phyloP scores from a whole-genome alignment of 1,140 invertebrate species.

The Lordiphosa clarofinis region DNA sequence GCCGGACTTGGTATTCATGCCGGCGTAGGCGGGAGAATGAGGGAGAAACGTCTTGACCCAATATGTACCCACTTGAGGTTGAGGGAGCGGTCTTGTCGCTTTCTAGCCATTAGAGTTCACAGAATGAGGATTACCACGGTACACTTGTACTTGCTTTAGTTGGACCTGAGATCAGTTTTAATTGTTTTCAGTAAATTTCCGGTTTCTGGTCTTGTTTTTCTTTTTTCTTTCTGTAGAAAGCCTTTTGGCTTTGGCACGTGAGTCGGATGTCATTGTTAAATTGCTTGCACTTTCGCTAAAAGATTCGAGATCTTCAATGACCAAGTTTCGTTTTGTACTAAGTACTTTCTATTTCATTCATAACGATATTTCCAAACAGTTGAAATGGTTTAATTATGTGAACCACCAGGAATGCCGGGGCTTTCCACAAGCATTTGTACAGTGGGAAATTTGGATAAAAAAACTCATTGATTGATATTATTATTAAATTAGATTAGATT shows the following conservation, averaged over 20 bases:
- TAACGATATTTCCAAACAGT: neutral
- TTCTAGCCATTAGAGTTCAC: neutral
- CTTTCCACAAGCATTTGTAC: constrained; percentile 11
- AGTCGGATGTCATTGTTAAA: constrained; percentile 23
- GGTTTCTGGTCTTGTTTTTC: no score
- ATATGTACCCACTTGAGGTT: constrained; percentile 26
- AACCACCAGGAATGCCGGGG: constrained; percentile 35
- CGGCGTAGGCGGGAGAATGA: constrained; percentile 60
- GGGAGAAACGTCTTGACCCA: constrained; percentile 48
- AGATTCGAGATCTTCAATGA: constrained; percentile 54
- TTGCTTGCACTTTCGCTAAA: constrained; percentile 60
- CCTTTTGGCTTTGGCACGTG: constrained; percentile 33
- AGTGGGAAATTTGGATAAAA: no score
- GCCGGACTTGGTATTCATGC: constrained; percentile 71
- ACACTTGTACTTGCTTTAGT: no score
- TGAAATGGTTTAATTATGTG: constrained; percentile 43
- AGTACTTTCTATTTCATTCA: constrained; percentile 74
- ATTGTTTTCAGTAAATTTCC: no score
- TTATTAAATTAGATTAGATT: no score
- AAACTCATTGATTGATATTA: no score
- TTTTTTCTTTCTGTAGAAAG: no score
- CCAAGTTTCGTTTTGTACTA: constrained; percentile 45
- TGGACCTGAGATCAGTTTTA: no score
- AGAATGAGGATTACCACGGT: constrained; percentile 19
- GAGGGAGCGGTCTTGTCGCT: constrained; percentile 3